Base-by-base conservation (phyloP, 1,140 invertebrate genomes). In the Danaus plexippus region DNA sequence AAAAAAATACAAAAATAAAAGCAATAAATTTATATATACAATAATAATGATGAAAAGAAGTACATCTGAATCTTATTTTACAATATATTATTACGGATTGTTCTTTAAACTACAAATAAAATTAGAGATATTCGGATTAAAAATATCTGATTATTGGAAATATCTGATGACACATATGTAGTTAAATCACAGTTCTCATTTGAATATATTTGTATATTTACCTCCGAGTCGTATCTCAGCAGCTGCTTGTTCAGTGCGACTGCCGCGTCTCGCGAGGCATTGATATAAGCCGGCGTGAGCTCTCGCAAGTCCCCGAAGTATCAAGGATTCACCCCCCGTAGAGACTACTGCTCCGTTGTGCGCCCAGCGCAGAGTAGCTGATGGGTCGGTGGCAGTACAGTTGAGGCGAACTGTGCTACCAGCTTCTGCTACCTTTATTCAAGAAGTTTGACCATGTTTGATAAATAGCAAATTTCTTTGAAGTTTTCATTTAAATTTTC, bases 261-360 rank as follows among this genome's bases (percentile, higher is more conserved):
- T 66, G 45, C 91, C 91, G 57, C 91, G 91, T 43, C 89, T 87
- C 10, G 92, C 91, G 57, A 94, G 89, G 75, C 94, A 95, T 77
- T 96, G 94, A 88, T 95, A 96, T 89, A 95, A 92, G 18, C 94
- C 94, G 59, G 91, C 90, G 73, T 94, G 93, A 51, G 92, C 89
- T 54, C 92, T 89, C 44, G 89, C 85, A 6, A 94, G 90, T 40
- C 89, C 89, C 47, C 88, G 88, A 54, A 95, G 89, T 60, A 85
- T 82, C 56, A 93, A 88, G 54, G 87, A 82, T 58, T 89, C 89
- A 46, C 72, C 71, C 44, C 75, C 90, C 45, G 77, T 91, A 22
- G 60, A 63, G 47, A 66, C 47, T 43, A 77, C 90, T 61, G 90
- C 88, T 2, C 92, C 92, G 78, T 94, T 90, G 74, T 91, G 92